phyloP scores from a whole-genome alignment of 2,888 invertebrate genomes.

The Crepidodera aurea region DNA sequence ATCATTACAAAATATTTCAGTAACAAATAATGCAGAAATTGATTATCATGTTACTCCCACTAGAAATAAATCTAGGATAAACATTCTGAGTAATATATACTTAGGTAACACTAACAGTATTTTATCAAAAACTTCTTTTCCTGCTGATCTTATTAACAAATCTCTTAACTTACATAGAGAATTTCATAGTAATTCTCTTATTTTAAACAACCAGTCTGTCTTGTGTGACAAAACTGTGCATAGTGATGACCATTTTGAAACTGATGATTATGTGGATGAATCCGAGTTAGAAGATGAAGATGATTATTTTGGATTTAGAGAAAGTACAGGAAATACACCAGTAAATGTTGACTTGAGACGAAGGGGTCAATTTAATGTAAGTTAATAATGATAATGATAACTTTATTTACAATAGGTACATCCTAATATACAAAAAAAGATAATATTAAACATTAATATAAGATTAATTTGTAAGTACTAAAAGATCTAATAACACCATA shows the following conservation, averaged over 20 bases:
- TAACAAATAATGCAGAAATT: background rate
- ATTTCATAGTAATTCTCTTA: background rate
- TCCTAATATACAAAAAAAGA: too few relatives aligned
- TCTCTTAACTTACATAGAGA: background rate
- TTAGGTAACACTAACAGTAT: background rate
- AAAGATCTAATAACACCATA: too few relatives aligned
- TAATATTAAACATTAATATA: too few relatives aligned
- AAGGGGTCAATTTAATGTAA: too few relatives aligned
- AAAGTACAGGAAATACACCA: background rate
- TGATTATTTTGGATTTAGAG: conserved; percentile 13
- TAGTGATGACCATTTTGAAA: background rate
- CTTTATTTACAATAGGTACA: too few relatives aligned
- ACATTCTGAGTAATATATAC: conserved; percentile 24
- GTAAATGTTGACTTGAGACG: background rate
- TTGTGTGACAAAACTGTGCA: background rate
- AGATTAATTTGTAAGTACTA: too few relatives aligned
- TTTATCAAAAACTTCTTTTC: background rate
- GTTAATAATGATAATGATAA: too few relatives aligned
- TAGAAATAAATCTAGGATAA: conserved; percentile 15
- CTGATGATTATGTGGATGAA: background rate
- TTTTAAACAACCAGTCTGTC: background rate
- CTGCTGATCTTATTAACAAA: background rate
- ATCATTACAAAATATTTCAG: background rate
- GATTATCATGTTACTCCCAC: background rate
- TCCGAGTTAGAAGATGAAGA: background rate